Evolutionary conservation across 2,888 invertebrate species (phyloP), one percentile per base, ranked within the genome.

Genomic region (Macaria liturata): DNA sequence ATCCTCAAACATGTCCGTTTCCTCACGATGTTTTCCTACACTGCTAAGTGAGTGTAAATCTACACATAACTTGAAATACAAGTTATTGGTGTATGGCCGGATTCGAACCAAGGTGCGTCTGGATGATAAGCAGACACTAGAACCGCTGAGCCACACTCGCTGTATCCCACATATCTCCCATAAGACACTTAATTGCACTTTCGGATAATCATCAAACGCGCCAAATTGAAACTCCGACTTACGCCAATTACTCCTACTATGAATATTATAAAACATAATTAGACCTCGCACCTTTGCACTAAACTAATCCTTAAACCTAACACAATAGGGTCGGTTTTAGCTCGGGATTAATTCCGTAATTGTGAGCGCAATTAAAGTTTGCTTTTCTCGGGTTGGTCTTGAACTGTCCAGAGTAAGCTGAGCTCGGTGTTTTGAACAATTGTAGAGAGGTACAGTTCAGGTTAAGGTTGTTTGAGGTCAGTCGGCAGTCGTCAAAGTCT

Each of bases 181-280:
- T 20, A 20, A 20, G 20, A 20, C 20, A 42, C 42, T n/a, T 49
- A 45, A 49, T 39, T 9, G 40, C 32, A 32, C 32, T 43, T 46
- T 42, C 31, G 42, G 9, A n/a, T 30, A 54, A 59, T 40, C 53
- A 49, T 48, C 43, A 43, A 47, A 51, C 42, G 43, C 32, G 4
- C 43, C 49, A 58, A 59, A 60, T 62, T 61, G 57, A 61, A 57
- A 59, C 58, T 60, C 49, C 61, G 66, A 59, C 57, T 56, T 59
- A 32, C 51, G 56, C 61, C 51, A 65, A 70, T 70, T 68, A 68
- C 67, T 57, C 54, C 57, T 54, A 51, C 64, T 65, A 65, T 68
- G 64, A 69, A 67, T 72, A 45, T 51, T 45, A 45, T 51, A 45
- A 37, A 51, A 51, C 69, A 69, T 68, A 67, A 74, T 74, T 67